phyloP scores from a whole-genome alignment of 92 coral and sea anemone species.

The Parazoanthus atlanticus region DNA sequence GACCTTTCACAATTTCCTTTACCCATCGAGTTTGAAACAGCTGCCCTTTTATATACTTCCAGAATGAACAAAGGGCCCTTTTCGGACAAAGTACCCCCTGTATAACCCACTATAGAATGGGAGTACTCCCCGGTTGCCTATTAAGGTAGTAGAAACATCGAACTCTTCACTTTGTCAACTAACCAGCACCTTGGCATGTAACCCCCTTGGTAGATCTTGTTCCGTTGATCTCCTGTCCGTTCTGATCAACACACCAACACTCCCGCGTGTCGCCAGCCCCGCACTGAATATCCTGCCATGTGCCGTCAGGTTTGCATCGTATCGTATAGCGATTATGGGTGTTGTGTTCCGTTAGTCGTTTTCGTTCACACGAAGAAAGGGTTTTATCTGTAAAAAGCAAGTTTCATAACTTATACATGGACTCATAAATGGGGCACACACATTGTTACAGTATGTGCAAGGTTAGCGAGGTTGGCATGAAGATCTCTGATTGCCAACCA shows the following conservation, averaged over 20 bases:
- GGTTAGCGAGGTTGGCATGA: too few relatives aligned
- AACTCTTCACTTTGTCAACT: background rate
- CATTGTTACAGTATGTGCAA: too few relatives aligned
- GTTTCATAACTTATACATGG: background rate
- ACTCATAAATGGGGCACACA: background rate
- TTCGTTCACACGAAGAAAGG: constrained; percentile 4
- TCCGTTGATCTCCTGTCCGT: constrained; percentile 65
- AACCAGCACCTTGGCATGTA: constrained; percentile 48
- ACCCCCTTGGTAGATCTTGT: constrained; percentile 58
- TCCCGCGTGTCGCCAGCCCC: constrained; percentile 49
- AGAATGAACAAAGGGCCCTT: too few relatives aligned
- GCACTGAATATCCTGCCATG: constrained; percentile 86
- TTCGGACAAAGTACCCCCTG: too few relatives aligned
- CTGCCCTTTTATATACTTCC: too few relatives aligned
- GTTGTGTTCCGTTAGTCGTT: background rate
- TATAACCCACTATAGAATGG: too few relatives aligned
- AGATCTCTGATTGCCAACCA: too few relatives aligned
- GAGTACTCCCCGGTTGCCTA: too few relatives aligned
- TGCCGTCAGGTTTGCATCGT: constrained; percentile 88
- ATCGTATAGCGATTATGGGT: background rate
- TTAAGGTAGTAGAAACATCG: background rate
- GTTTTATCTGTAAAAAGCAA: background rate
- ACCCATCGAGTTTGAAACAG: too few relatives aligned
- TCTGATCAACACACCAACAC: constrained; percentile 88
- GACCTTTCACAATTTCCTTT: too few relatives aligned